Base-by-base conservation (phyloP, 2,797 vertebrate species). In the Telmatherina bonti region DNA sequence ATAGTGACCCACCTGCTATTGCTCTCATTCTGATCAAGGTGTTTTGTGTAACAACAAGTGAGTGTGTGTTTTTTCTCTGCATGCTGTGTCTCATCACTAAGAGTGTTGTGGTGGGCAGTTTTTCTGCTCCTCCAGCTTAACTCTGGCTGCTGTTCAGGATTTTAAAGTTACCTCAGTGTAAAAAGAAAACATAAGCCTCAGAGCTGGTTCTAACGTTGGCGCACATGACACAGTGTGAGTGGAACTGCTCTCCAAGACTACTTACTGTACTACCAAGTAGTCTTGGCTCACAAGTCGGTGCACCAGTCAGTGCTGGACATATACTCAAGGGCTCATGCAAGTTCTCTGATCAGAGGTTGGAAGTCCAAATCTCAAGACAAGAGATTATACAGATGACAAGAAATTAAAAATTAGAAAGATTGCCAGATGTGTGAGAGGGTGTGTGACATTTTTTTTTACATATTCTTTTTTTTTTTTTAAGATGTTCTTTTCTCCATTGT, bases 1-100 rank as follows among this genome's bases (percentile, higher is more conserved):
- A 78, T 88, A 74, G 82, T 87, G 87, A 73, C 81, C 80, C 88
- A 90, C 87, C 72, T 52, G 81, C 88, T 89, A 69, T 81, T 38
- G 79, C 90, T 87, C 66, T 91, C 91, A 92, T 91, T 89, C 56
- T 68, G 83, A 82, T 87, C 82, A 77, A 65, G 77, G 74, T 88
- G 84, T 91, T 83, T 86, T 81, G 20, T 89, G 74, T 80, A 76
- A 79, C 79, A 36, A 82, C 56, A 45, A 55, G 78, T 76, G 78
- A 26, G 81, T 56, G 85, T 43, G 79, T 60, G 70, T 43, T 83
- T 73, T 72, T 72, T 52, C 72, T 72, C 57, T 92, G 94, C 94
- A 95, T 94, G 93, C 89, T 72, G 78, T 93, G 89, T 91, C 74
- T 90, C 81, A 89, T 92, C 89, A 92, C 91, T 82, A 85, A 89